Percentiles rank a stretch among this genome's conserved stretches.
These are phyloP conservation scores for Anoplolepis gracilipes DNA, from an alignment of 1,140 invertebrate genomes.

Conservation along the genomic window DNA sequence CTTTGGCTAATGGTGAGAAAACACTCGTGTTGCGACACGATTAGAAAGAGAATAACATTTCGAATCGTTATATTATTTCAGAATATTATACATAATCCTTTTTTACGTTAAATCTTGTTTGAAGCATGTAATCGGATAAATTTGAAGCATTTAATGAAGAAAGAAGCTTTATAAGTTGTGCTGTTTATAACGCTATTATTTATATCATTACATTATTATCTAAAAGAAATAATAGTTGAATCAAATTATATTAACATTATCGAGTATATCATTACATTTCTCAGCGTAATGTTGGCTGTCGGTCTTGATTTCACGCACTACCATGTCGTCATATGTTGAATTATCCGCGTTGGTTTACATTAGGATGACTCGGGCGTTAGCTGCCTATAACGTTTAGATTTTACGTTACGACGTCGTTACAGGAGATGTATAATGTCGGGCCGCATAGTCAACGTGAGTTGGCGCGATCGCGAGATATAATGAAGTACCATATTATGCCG, in stretches of 20 bases:
- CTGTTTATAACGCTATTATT: neutral
- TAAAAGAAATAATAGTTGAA: neutral
- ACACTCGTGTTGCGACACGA: neutral
- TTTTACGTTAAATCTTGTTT: neutral
- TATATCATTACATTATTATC: neutral
- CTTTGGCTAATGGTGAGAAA: neutral
- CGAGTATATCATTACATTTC: neutral
- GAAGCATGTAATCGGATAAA: neutral
- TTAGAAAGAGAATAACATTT: neutral
- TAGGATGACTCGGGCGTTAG: slow-evolving; percentile 4
- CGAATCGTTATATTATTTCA: neutral
- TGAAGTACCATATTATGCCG: slow-evolving; percentile 51
- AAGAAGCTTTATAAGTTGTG: neutral
- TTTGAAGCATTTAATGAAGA: neutral
- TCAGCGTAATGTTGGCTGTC: neutral
- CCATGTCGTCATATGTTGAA: slow-evolving; percentile 8
- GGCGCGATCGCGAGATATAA: slow-evolving; percentile 43
- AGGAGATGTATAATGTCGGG: neutral
- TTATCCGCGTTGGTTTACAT: neutral
- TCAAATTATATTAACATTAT: neutral
- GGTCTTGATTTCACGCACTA: neutral
- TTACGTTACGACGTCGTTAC: slow-evolving; percentile 32
- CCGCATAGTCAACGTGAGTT: slow-evolving; percentile 29
- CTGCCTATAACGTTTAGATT: slow-evolving; percentile 44
- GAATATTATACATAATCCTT: neutral